Percentiles rank a stretch among this genome's conserved stretches.
These are phyloP conservation scores for Mellivora capensis DNA, from an alignment of 2,113 vertebrate species.

Conservation along the genomic window DNA sequence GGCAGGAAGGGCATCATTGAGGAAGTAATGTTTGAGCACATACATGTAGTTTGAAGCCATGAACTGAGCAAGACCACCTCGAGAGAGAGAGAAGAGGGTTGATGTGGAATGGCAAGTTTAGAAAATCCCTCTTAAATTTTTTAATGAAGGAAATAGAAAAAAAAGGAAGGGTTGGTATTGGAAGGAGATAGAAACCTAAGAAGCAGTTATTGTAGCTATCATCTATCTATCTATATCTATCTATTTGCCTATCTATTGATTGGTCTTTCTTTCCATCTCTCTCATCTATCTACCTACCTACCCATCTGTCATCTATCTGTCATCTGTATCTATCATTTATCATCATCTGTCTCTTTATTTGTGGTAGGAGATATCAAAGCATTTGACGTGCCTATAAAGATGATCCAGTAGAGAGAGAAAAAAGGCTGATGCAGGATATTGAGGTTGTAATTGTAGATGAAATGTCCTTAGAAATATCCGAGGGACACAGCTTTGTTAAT, in stretches of 20 bases:
- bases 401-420: background rate
- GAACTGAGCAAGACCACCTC: background rate
- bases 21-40: background rate
- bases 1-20: background rate
- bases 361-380: background rate
- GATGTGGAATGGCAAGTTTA: background rate
- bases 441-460: background rate
- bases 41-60: background rate
- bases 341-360: background rate
- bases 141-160: background rate
- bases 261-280: no score
- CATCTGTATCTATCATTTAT: background rate
- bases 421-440: background rate
- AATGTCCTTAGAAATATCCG: background rate
- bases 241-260: background rate
- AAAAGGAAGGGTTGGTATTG: background rate
- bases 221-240: no score
- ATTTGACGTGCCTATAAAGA: background rate
- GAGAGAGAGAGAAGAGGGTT: background rate
- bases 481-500: no score
- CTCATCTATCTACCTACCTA: background rate
- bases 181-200: background rate
- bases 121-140: background rate
- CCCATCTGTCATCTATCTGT: background rate
- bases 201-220: background rate